Conservation (phyloP, 2,888 invertebrate genomes). For the Euplagia quadripunctaria region DNA sequence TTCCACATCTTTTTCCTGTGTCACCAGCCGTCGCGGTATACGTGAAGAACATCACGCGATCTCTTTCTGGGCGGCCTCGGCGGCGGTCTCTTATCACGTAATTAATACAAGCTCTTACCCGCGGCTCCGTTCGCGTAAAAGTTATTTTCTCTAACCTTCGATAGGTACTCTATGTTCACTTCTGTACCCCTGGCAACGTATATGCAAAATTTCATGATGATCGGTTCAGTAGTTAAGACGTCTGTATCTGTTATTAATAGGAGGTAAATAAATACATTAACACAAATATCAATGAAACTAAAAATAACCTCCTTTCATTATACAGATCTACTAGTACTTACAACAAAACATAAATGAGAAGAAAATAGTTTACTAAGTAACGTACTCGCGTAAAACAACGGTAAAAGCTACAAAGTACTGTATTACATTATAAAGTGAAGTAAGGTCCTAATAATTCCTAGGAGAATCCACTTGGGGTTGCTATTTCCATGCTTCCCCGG, state of each 20-base stretch:
- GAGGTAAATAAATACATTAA: too few species aligned
- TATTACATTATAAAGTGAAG: background rate
- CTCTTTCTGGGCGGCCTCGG: too few species aligned
- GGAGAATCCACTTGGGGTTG: background rate
- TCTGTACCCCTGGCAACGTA: too few species aligned
- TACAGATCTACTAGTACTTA: background rate
- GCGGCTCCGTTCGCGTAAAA: too few species aligned
- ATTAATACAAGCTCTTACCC: too few species aligned
- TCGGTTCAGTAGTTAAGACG: too few species aligned
- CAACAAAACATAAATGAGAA: background rate
- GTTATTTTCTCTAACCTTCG: too few species aligned
- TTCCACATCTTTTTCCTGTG: background rate
- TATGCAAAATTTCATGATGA: too few species aligned
- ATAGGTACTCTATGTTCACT: too few species aligned
- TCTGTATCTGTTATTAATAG: too few species aligned
- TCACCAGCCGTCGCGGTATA: background rate
- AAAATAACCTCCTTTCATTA: background rate
- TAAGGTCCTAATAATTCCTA: background rate
- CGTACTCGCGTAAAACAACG: background rate
- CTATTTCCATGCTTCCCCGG: background rate
- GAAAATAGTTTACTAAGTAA: background rate
- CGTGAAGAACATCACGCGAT: background rate
- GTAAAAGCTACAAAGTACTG: constrained; percentile 2
- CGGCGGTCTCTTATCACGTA: too few species aligned
- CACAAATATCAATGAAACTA: background rate